These are phyloP conservation scores for Rhopalosiphum padi DNA, from an alignment of 1,140 invertebrate species.

Conservation along the genomic window DNA sequence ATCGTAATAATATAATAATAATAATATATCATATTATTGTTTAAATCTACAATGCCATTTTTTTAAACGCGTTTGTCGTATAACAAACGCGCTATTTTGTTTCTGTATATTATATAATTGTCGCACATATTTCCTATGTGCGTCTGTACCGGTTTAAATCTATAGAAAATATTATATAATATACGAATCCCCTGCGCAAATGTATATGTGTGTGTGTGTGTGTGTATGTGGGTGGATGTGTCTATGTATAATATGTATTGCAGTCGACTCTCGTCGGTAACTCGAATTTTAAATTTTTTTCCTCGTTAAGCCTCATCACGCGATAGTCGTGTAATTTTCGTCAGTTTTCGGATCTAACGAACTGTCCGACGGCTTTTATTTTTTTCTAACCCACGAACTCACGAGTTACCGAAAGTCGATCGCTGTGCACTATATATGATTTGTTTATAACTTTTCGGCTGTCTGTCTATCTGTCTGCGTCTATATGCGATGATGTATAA, in stretches of 20 bases:
- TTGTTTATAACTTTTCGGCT: not conserved
- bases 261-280: not conserved
- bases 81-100: not conserved
- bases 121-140: conserved; percentile 11
- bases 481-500: not conserved
- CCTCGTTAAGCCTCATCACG: too few relatives aligned
- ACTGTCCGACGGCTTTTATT: not conserved
- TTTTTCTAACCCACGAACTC: not conserved
- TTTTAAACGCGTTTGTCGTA: not conserved
- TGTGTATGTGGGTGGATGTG: not conserved
- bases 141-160: conserved; percentile 18
- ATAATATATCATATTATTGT: not conserved
- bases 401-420: not conserved
- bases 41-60: conserved; percentile 45
- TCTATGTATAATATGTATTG: not conserved
- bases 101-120: not conserved
- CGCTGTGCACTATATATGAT: too few relatives aligned
- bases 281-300: not conserved
- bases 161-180: conserved; percentile 26
- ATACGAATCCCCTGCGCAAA: conserved; percentile 6
- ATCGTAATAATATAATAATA: not conserved
- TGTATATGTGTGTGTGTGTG: not conserved
- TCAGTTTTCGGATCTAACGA: not conserved
- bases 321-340: not conserved
- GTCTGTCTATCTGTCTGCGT: not conserved